Conservation (phyloP, 2,113 vertebrate genomes). For the Antechinus stuartii region DNA sequence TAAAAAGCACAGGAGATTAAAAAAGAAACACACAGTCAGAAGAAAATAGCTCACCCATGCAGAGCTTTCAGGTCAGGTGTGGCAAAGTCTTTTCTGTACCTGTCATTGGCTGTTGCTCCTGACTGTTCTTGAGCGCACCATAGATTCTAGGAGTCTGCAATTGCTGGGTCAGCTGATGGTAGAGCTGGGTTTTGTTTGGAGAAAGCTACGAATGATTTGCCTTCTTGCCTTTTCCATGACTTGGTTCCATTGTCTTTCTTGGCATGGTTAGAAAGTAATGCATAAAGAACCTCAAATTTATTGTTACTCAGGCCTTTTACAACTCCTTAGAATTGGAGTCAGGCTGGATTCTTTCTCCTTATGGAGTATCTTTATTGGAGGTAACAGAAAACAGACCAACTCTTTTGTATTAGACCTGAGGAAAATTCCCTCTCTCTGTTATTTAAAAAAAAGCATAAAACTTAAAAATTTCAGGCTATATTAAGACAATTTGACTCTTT, state of each 20-base stretch:
- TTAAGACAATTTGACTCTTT: not conserved
- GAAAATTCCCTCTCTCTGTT: not conserved
- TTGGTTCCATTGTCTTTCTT: conserved; percentile 57
- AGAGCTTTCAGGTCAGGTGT: conserved; percentile 25
- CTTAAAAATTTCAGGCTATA: not conserved
- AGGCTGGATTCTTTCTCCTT: not conserved
- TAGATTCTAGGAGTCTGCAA: conserved; percentile 77
- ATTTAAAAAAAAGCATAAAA: accelerated
- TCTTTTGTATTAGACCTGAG: not conserved
- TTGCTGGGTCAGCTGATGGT: conserved; percentile 78
- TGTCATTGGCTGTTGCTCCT: conserved; percentile 37
- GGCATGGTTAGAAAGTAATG: not conserved
- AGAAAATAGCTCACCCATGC: not conserved
- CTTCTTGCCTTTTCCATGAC: conserved; percentile 62
- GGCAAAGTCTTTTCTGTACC: conserved; percentile 28
- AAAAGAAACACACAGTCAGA: not conserved
- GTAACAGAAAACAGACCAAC: not conserved
- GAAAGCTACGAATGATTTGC: conserved; percentile 38
- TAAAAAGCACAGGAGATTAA: conserved; percentile 44
- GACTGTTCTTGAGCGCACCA: conserved; percentile 64
- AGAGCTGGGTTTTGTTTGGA: conserved; percentile 62
- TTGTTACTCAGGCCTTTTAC: not conserved
- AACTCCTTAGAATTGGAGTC: not conserved
- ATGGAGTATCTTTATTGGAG: not conserved
- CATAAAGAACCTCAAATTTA: conserved; percentile 26